A percentile compares a stretch with the other conserved stretches of the same genome.
phyloP scores from a whole-genome alignment of 2,113 vertebrate species.

The Anser cygnoides region DNA sequence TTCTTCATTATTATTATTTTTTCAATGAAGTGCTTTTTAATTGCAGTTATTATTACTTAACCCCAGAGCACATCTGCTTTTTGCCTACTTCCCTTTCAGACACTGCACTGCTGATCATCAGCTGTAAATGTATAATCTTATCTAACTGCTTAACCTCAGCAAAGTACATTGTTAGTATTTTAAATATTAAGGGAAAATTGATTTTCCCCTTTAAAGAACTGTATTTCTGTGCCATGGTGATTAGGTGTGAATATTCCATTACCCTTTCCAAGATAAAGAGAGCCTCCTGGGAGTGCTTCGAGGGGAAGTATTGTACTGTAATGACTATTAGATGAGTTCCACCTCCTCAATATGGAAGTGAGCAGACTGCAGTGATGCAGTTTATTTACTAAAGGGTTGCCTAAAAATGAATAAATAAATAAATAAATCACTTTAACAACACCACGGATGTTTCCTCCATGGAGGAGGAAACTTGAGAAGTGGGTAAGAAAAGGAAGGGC shows the following conservation, averaged over 20 bases:
- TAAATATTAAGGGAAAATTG: slow-evolving; percentile 30
- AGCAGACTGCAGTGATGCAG: background rate
- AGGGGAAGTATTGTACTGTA: background rate
- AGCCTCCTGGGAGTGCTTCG: slow-evolving; percentile 1
- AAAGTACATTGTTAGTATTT: slow-evolving; percentile 10
- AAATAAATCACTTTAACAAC: background rate
- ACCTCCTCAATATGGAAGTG: background rate
- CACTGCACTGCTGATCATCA: background rate
- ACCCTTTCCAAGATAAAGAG: slow-evolving; percentile 4
- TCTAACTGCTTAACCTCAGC: background rate
- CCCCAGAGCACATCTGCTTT: background rate
- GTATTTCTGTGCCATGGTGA: background rate
- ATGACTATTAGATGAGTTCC: slow-evolving; percentile 14
- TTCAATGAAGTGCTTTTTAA: background rate
- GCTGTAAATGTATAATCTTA: background rate
- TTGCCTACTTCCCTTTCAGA: background rate
- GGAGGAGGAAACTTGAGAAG: background rate
- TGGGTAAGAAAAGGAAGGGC: background rate
- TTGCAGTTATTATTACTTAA: background rate
- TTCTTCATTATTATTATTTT: no score
- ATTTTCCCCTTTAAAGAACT: slow-evolving; percentile 33
- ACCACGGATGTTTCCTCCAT: background rate
- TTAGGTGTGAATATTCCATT: slow-evolving; percentile 50
- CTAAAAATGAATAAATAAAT: background rate
- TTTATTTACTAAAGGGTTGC: background rate